Base-by-base conservation (phyloP, 2,113 vertebrate genomes). In the Polyodon spathula region DNA sequence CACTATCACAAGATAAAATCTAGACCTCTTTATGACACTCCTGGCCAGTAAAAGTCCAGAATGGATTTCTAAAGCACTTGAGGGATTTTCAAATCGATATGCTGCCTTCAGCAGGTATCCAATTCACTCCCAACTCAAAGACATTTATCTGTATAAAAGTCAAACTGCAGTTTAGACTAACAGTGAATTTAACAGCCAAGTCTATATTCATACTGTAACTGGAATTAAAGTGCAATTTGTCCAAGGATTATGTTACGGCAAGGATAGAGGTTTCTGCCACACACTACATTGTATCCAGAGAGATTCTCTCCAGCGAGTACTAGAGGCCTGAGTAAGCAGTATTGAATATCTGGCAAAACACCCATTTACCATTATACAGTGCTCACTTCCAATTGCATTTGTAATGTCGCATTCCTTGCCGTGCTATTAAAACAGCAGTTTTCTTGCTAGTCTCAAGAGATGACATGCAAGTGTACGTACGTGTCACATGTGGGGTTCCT, bases 211-310 rank as follows among this genome's bases (percentile, higher is more conserved):
- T 73, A 77, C 81, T 63, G 77, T 66, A 78, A 75, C 76, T 82
- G 78, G 46, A 69, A 89, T 90, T 85, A 90, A 84, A 85, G 77
- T 79, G 81, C 68, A 84, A 93, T 91, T 91, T 93, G 88, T 89
- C 79, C 71, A 66, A 73, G 83, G 86, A 90, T 89, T 86, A 81
- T 71, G 70, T 84, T 86, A 88, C 85, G 62, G 54, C 63, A 43
- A 59, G 73, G 70, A 71, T 6, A 61, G 62, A 60, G 63, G 66
- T 66, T 65, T 51, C 54, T 65, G 55, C 68, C 62, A 50, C 62
- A n/a, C n/a, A 14, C 10, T 27, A 37, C 15, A 43, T 4, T 9
- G 12, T 10, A 43, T 37, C 15, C 6, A 43, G 15, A 43, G 57
- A 41, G 17, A 6, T 11, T 59, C 44, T 59, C 44, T 59, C 4